phyloP scores from a whole-genome alignment of 2,888 invertebrate genomes.

The Drosophila anceps region DNA sequence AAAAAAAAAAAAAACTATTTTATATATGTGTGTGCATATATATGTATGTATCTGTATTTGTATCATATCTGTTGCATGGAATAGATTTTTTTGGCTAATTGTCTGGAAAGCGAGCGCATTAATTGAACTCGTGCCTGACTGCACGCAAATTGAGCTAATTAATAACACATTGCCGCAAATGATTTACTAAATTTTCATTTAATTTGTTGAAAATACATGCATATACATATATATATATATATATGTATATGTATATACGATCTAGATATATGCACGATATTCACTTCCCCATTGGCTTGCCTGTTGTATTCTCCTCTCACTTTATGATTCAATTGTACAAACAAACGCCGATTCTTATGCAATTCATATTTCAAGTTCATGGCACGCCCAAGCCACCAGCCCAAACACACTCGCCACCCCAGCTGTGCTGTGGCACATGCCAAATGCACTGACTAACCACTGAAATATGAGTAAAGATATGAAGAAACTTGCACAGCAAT shows the following conservation, averaged over 20 bases:
- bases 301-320: conserved; percentile 34
- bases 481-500: no score
- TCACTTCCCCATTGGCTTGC: conserved; percentile 18
- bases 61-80: conserved; percentile 42
- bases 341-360: conserved; percentile 42
- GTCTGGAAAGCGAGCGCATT: conserved; percentile 29
- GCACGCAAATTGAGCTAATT: conserved; percentile 71
- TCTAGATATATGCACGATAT: no score
- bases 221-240: neutral
- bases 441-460: conserved; percentile 15
- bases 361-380: conserved; percentile 58
- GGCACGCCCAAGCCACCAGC: conserved; percentile 39
- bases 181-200: conserved; percentile 44
- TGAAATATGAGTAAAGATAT: neutral
- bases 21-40: conserved; percentile 13
- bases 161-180: conserved; percentile 66
- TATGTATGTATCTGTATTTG: conserved; percentile 13
- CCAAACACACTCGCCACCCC: conserved; percentile 7
- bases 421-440: conserved; percentile 25
- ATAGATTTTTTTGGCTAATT: conserved; percentile 22
- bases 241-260: neutral
- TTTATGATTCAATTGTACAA: conserved; percentile 24
- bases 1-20: conserved; percentile 5
- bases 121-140: conserved; percentile 55
- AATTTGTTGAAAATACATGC: conserved; percentile 1